A percentile compares a stretch with the other conserved stretches of the same genome.
Evolutionary conservation across 2,113 vertebrate genomes (phyloP).

Genomic region (Cololabis saira): DNA sequence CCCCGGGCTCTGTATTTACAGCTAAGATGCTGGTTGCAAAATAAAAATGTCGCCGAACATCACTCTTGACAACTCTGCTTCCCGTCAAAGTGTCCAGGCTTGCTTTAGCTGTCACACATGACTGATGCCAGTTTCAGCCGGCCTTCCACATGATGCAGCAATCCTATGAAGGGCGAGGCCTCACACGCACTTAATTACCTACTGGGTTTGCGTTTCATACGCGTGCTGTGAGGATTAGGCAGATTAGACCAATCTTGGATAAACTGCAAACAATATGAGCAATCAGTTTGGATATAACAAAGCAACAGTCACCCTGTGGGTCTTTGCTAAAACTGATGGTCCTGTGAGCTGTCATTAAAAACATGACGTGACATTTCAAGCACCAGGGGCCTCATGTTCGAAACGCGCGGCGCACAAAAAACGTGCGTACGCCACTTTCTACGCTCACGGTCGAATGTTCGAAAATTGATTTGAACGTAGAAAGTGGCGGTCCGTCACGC

Average conservation of each 20-base stretch:
- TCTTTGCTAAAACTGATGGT: not conserved
- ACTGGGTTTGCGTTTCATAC: not conserved
- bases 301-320: not conserved
- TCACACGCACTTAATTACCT: not conserved
- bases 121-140: not conserved
- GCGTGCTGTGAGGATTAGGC: not conserved
- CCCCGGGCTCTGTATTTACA: conserved; percentile 23
- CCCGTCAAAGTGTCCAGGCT: not conserved
- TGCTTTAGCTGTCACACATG: conserved; percentile 1
- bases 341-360: too few relatives aligned
- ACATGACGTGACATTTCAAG: too few relatives aligned
- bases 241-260: not conserved
- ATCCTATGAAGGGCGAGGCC: not conserved
- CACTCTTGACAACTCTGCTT: not conserved
- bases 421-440: too few relatives aligned
- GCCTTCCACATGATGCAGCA: not conserved
- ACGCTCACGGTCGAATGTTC: too few relatives aligned
- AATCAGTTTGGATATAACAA: not conserved
- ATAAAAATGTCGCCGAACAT: conserved; percentile 14
- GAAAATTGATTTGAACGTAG: too few relatives aligned
- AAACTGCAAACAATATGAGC: conserved; percentile 6
- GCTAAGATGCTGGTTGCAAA: not conserved
- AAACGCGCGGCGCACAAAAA: too few relatives aligned
- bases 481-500: too few relatives aligned
- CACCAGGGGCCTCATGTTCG: too few relatives aligned